These are phyloP conservation scores for Sinocyclocheilus anophthalmus DNA, from an alignment of 2,113 vertebrate species.

Conservation along the genomic window DNA sequence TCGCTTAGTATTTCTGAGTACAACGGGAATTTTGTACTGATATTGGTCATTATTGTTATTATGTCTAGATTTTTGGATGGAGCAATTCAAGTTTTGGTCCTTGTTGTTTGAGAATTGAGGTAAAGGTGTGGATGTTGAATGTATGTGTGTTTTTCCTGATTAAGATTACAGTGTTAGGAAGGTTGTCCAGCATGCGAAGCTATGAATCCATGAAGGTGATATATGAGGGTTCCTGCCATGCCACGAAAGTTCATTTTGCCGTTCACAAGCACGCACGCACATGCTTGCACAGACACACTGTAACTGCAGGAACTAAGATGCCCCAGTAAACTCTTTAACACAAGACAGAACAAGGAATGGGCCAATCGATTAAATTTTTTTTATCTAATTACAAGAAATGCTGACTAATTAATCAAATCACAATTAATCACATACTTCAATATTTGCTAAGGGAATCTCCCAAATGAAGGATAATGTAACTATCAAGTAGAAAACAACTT, in stretches of 20 bases:
- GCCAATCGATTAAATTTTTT: background rate
- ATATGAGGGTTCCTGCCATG: constrained; percentile 20
- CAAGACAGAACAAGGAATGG: background rate
- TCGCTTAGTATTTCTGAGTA: too few species aligned
- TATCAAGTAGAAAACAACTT: background rate
- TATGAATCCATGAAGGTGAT: constrained; percentile 32
- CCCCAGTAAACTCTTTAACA: background rate
- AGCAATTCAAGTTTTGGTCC: constrained; percentile 29
- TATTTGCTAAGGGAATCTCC: background rate
- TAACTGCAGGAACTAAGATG: background rate
- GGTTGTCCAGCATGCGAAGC: constrained; percentile 42
- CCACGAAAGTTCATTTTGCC: background rate
- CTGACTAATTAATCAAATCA: constrained; percentile 9
- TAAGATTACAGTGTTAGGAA: constrained; percentile 30
- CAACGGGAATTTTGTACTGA: constrained; percentile 76
- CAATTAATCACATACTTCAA: background rate
- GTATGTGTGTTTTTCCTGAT: constrained; percentile 12
- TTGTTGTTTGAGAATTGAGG: constrained; percentile 40
- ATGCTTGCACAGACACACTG: background rate
- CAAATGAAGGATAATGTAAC: background rate
- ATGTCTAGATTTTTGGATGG: constrained; percentile 44
- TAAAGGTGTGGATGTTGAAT: background rate
- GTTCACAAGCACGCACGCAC: background rate
- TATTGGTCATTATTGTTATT: constrained; percentile 53
- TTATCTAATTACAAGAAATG: background rate